A percentile compares a stretch with the other conserved stretches of the same genome.
Evolutionary conservation across 2,888 invertebrate genomes (phyloP).

Genomic region (Saturnia japonica): DNA sequence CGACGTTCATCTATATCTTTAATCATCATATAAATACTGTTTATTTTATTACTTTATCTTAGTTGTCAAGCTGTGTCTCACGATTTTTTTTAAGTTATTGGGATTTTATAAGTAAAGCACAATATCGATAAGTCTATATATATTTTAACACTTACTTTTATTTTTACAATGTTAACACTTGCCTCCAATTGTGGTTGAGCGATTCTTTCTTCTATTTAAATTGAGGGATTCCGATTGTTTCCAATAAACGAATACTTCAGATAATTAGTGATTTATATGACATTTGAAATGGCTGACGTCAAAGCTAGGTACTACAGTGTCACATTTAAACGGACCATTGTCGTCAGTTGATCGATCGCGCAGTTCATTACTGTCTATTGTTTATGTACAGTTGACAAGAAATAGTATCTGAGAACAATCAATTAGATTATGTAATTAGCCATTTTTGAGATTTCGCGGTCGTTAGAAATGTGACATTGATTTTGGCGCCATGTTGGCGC

Average conservation of each 20-base stretch:
- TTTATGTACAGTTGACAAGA: conserved; percentile 27
- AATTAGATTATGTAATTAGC: conserved; percentile 16
- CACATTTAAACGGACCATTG: conserved; percentile 51
- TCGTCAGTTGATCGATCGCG: conserved; percentile 43
- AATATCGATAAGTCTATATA: conserved; percentile 53
- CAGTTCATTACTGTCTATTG: conserved; percentile 36
- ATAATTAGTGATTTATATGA: conserved; percentile 30
- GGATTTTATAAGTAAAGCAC: conserved; percentile 42
- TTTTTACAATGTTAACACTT: conserved; percentile 50
- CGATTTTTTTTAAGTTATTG: conserved; percentile 45
- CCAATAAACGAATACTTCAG: conserved; percentile 44
- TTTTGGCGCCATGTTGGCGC: conserved; percentile 79
- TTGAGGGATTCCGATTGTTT: conserved; percentile 49
- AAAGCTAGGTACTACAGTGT: conserved; percentile 62
- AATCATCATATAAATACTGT: conserved; percentile 51
- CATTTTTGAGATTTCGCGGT: conserved; percentile 34
- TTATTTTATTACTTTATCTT: conserved; percentile 52
- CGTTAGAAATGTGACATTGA: conserved; percentile 79
- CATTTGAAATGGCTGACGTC: conserved; percentile 35
- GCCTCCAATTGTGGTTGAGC: conserved; percentile 52
- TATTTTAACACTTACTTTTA: conserved; percentile 48
- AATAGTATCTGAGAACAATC: conserved; percentile 32
- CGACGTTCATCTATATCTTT: conserved; percentile 41
- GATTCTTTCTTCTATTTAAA: conserved; percentile 54
- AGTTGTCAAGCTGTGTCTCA: conserved; percentile 63